Evolutionary conservation across 2,888 invertebrate species (phyloP).

Genomic region (Netelia melanura): DNA sequence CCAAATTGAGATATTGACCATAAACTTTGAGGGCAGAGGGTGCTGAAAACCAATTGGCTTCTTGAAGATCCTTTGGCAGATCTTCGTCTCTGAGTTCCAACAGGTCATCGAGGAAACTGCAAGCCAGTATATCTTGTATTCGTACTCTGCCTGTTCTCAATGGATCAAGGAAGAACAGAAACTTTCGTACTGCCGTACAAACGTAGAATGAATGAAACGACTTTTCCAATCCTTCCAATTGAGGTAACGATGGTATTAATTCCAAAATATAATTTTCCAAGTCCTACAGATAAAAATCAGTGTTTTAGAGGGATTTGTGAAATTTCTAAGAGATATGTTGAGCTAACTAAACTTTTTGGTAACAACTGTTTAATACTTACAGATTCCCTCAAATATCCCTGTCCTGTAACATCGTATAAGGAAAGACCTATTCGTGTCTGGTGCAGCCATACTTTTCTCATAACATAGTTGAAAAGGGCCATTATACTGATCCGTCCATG

Average conservation of each 20-base stretch:
- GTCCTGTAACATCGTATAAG: slow-evolving; percentile 96
- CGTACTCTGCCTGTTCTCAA: slow-evolving; percentile 94
- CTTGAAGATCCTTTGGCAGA: slow-evolving; percentile 92
- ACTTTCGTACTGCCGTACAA: slow-evolving; percentile 97
- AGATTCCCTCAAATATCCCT: slow-evolving; percentile 94
- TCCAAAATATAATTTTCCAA: slow-evolving; percentile 98
- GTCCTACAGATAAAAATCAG: slow-evolving; percentile 87
- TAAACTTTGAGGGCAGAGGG: slow-evolving; percentile 96
- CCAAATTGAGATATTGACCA: slow-evolving; percentile 96
- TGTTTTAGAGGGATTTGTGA: background rate
- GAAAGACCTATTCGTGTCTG: slow-evolving; percentile 97
- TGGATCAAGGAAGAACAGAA: slow-evolving; percentile 98
- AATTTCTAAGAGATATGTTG: slow-evolving; percentile 10
- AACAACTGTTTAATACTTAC: slow-evolving; percentile 84
- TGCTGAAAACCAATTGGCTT: slow-evolving; percentile 96
- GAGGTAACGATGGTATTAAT: slow-evolving; percentile 95
- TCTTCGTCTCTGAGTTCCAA: slow-evolving; percentile 95
- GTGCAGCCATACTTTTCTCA: slow-evolving; percentile 97
- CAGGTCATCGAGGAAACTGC: slow-evolving; percentile 96
- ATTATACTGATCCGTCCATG: slow-evolving; percentile 95
- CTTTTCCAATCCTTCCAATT: slow-evolving; percentile 95
- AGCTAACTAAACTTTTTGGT: slow-evolving; percentile 12
- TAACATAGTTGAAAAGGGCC: slow-evolving; percentile 97
- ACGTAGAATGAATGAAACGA: slow-evolving; percentile 98
- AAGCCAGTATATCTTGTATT: slow-evolving; percentile 96